Evolutionary conservation across 2,113 vertebrate genomes (phyloP).

Genomic region (Cyprinus carpio): DNA sequence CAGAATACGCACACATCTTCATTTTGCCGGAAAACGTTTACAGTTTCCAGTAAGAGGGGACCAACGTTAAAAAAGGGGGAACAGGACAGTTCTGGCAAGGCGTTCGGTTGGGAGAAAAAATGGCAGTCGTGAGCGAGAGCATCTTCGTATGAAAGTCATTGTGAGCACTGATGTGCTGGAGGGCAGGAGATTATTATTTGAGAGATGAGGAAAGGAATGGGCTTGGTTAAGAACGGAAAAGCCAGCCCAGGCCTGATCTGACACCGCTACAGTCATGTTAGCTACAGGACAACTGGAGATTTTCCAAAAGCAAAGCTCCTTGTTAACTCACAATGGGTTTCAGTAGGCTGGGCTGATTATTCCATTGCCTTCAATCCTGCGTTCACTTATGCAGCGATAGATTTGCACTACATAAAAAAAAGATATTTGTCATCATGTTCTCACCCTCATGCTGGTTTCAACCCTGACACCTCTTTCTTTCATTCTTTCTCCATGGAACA

Average conservation of each 20-base stretch:
- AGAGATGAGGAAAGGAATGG: conserved; percentile 33
- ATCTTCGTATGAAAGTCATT: conserved; percentile 27
- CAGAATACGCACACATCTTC: conserved; percentile 29
- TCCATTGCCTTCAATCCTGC: neutral
- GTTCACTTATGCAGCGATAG: neutral
- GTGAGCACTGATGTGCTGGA: conserved; percentile 25
- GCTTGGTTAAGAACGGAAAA: conserved; percentile 19
- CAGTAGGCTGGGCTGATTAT: conserved; percentile 4
- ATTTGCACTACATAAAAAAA: neutral
- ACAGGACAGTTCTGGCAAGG: conserved; percentile 28
- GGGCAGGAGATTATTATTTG: conserved; percentile 38
- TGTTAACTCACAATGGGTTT: conserved; percentile 31
- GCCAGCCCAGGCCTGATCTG: conserved; percentile 37
- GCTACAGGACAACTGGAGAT: conserved; percentile 13
- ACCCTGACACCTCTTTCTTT: neutral
- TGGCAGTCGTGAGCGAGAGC: neutral
- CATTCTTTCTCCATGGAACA: neutral
- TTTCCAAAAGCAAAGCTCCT: conserved; percentile 16
- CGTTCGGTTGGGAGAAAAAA: conserved; percentile 10
- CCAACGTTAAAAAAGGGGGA: neutral
- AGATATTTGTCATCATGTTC: neutral
- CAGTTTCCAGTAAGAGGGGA: conserved; percentile 48
- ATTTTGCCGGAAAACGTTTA: conserved; percentile 35
- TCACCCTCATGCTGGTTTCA: neutral
- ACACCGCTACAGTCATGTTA: conserved; percentile 40